phyloP scores from a whole-genome alignment of 2,797 vertebrate genomes.

The Mormyrus proboscirostris region DNA sequence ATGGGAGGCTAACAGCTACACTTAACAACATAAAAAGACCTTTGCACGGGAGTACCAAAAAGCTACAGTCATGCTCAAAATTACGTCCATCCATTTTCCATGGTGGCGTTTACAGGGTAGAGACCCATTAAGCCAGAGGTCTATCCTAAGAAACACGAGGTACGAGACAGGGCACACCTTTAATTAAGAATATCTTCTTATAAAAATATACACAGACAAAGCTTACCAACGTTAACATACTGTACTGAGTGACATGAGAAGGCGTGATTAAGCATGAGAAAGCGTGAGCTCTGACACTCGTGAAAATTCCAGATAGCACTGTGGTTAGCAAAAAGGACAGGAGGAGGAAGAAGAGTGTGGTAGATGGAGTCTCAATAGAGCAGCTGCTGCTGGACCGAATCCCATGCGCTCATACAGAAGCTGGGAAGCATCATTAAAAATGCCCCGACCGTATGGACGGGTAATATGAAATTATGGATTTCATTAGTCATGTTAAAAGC shows the following conservation, averaged over 20 bases:
- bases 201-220: not conserved
- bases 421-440: not conserved
- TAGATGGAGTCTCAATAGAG: not conserved
- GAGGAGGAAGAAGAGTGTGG: not conserved
- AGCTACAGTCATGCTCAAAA: not conserved
- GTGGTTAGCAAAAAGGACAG: not conserved
- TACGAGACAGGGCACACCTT: not conserved
- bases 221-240: not conserved
- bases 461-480: slow-evolving; percentile 2
- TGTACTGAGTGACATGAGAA: not conserved
- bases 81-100: not conserved
- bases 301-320: not conserved
- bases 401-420: not conserved
- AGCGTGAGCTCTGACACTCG: not conserved
- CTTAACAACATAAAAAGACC: not conserved
- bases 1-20: slow-evolving; percentile 15
- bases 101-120: not conserved
- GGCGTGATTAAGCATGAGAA: not conserved
- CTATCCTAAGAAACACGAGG: not conserved
- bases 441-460: not conserved
- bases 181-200: not conserved
- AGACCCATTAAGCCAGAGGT: not conserved
- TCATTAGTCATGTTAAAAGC: not conserved
- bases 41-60: not conserved
- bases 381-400: not conserved